A percentile compares a stretch with the other conserved stretches of the same genome.
phyloP scores from a whole-genome alignment of 2,888 invertebrate genomes.

The Stenodema calcarata region DNA sequence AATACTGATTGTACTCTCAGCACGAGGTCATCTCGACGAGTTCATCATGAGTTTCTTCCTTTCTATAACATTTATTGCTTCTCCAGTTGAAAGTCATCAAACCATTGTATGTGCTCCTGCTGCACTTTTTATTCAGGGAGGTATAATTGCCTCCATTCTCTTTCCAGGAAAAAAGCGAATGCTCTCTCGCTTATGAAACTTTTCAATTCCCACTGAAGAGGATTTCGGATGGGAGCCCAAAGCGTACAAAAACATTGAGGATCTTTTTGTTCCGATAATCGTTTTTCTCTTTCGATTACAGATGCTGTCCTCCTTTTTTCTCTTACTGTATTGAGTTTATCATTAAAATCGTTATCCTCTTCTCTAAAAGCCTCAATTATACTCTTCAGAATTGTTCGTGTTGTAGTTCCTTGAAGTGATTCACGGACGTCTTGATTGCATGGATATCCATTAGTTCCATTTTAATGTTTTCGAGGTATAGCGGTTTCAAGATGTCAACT shows the following conservation, averaged over 20 bases:
- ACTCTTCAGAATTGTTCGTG: background rate
- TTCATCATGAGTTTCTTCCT: too few species aligned
- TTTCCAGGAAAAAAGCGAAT: background rate
- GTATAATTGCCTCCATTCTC: conserved; percentile 11
- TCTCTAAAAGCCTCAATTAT: background rate
- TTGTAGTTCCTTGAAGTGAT: background rate
- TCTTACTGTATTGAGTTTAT: background rate
- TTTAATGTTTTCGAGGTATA: too few species aligned
- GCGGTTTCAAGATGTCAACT: too few species aligned
- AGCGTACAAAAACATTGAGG: conserved; percentile 3
- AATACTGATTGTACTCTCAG: too few species aligned
- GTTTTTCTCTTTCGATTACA: background rate
- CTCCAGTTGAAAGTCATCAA: background rate
- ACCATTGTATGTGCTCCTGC: conserved; percentile 14
- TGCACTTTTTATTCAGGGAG: conserved; percentile 4
- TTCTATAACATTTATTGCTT: conserved; percentile 11
- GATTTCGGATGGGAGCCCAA: background rate
- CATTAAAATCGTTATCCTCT: background rate
- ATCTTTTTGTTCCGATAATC: background rate
- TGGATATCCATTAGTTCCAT: too few species aligned
- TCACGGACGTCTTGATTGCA: too few species aligned
- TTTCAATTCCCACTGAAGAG: background rate
- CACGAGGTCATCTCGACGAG: too few species aligned
- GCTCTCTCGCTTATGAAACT: conserved; percentile 17
- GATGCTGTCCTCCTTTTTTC: background rate